phyloP scores from a whole-genome alignment of 1,140 invertebrate species.

The Papilio polyxenes region DNA sequence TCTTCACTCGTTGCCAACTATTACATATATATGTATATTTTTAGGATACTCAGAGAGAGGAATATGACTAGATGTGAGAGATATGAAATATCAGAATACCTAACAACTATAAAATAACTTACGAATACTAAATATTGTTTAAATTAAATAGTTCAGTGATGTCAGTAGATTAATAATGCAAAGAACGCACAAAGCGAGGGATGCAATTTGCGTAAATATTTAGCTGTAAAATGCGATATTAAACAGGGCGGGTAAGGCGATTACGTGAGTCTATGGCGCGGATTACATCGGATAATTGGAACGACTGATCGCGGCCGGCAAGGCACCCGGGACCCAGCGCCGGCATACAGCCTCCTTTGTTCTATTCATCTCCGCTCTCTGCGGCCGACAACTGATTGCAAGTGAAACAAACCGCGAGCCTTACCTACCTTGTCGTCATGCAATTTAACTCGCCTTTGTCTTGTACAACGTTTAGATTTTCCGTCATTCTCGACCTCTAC shows the following conservation, averaged over 20 bases:
- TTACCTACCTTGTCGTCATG: constrained; percentile 4
- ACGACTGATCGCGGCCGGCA: constrained; percentile 41
- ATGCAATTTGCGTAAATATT: constrained; percentile 65
- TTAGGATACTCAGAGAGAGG: too few species aligned
- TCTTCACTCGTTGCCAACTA: too few species aligned
- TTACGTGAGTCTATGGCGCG: constrained; percentile 61
- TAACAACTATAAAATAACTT: neutral
- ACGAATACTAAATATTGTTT: neutral
- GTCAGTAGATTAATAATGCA: constrained; percentile 41
- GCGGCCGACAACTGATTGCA: constrained; percentile 30
- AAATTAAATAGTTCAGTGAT: neutral
- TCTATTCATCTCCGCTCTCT: constrained; percentile 28
- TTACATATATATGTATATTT: too few species aligned
- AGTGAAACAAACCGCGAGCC: constrained; percentile 8
- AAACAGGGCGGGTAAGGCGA: constrained; percentile 68
- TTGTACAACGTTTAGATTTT: neutral
- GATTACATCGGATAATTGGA: constrained; percentile 64
- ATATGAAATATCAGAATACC: neutral
- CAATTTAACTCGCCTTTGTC: constrained; percentile 2
- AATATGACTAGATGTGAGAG: neutral
- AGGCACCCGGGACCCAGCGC: constrained; percentile 42
- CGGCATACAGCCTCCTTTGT: constrained; percentile 52
- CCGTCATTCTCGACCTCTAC: neutral
- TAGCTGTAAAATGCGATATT: constrained; percentile 64
- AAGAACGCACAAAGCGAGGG: constrained; percentile 42